Evolutionary conservation across 1,140 invertebrate genomes (phyloP).

Genomic region (Mizuhopecten yessoensis): DNA sequence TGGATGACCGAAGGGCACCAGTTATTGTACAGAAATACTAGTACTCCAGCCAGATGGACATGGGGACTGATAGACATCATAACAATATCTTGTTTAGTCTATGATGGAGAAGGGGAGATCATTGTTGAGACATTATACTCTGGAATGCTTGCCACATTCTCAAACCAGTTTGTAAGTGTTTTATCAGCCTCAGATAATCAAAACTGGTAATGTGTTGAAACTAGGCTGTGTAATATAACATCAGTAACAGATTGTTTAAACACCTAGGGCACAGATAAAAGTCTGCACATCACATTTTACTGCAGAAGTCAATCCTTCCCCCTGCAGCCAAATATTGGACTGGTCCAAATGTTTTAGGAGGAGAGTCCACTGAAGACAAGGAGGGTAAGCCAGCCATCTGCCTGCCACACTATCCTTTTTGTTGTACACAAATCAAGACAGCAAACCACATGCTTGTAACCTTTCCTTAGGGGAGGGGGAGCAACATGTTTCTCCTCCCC

Average conservation of each 20-base stretch:
- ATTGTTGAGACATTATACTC: too few species aligned
- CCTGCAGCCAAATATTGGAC: not conserved
- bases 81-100: too few species aligned
- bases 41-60: too few species aligned
- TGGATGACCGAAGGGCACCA: too few species aligned
- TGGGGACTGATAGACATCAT: too few species aligned
- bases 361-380: not conserved
- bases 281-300: not conserved
- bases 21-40: too few species aligned
- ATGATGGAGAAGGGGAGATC: not conserved
- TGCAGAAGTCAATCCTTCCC: not conserved
- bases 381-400: not conserved
- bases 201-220: not conserved
- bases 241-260: not conserved
- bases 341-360: not conserved
- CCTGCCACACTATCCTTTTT: not conserved
- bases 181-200: not conserved
- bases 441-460: not conserved
- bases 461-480: not conserved
- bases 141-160: too few species aligned
- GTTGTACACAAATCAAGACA: not conserved
- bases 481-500: too few species aligned
- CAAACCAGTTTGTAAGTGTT: not conserved
- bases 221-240: not conserved
- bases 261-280: not conserved